Conservation (phyloP, 2,888 invertebrate genomes). For the Macrosoma leucophasiata region DNA sequence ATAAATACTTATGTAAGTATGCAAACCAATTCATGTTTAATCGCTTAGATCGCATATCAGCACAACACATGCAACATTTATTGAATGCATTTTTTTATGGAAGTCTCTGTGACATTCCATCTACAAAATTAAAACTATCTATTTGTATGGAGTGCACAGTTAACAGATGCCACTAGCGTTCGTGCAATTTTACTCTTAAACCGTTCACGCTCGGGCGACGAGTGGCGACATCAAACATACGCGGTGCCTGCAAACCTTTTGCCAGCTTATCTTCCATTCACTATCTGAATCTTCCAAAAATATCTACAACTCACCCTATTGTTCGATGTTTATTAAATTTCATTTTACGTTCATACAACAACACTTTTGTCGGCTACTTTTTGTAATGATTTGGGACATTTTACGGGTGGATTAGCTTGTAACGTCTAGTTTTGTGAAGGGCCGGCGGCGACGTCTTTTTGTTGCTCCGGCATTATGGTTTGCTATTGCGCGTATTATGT, state of each 20-base stretch:
- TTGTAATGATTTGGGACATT: slow-evolving; percentile 72
- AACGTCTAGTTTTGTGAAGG: slow-evolving; percentile 58
- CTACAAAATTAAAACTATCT: slow-evolving; percentile 71
- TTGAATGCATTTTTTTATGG: slow-evolving; percentile 33
- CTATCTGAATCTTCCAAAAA: slow-evolving; percentile 63
- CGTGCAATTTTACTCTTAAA: slow-evolving; percentile 69
- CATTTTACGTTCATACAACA: slow-evolving; percentile 74
- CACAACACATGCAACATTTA: slow-evolving; percentile 21
- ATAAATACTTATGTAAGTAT: too few species aligned
- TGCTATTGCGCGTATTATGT: slow-evolving; percentile 72
- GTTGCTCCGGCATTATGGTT: slow-evolving; percentile 57
- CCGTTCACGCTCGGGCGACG: slow-evolving; percentile 66
- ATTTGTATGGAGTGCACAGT: slow-evolving; percentile 57
- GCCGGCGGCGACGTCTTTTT: slow-evolving; percentile 66
- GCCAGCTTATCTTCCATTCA: slow-evolving; percentile 72
- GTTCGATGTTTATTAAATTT: slow-evolving; percentile 74
- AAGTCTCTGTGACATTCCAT: slow-evolving; percentile 52
- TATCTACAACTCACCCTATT: slow-evolving; percentile 62
- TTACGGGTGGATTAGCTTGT: slow-evolving; percentile 69
- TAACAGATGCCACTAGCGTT: slow-evolving; percentile 69
- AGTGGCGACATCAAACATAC: slow-evolving; percentile 74
- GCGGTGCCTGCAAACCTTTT: slow-evolving; percentile 67
- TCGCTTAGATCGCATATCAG: slow-evolving; percentile 21
- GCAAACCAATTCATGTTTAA: too few species aligned
- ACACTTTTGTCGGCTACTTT: slow-evolving; percentile 72